Evolutionary conservation across 30 jellyfish, hydroid and myxozoan species (phyloP).

Genomic region (Pseudorhiza aurosa): DNA sequence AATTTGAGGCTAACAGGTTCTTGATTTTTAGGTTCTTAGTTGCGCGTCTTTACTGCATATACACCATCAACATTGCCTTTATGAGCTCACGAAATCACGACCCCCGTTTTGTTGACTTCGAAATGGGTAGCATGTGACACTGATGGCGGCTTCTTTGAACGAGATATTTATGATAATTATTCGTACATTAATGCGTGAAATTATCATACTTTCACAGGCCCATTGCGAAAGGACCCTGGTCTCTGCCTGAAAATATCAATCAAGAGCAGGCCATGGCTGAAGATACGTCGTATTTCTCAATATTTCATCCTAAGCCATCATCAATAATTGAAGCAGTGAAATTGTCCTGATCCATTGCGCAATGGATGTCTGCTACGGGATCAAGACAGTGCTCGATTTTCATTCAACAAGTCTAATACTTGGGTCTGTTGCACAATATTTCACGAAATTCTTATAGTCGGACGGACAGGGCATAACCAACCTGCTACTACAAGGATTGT

Average conservation of each 20-base stretch:
- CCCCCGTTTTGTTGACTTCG: not conserved
- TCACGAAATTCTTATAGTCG: too few species aligned
- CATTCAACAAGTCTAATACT: too few species aligned
- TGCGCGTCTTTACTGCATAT: too few species aligned
- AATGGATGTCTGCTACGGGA: not conserved
- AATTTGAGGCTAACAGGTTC: too few species aligned
- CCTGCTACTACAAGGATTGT: too few species aligned
- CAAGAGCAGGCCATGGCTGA: not conserved
- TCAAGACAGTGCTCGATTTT: too few species aligned
- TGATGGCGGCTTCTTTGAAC: slow-evolving; percentile 30
- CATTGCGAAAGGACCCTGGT: slow-evolving; percentile 18
- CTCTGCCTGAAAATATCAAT: slow-evolving; percentile 13
- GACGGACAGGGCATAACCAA: too few species aligned
- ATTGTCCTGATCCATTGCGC: not conserved
- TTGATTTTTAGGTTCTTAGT: too few species aligned
- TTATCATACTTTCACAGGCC: slow-evolving; percentile 29
- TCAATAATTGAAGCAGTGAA: slow-evolving; percentile 3
- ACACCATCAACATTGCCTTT: too few species aligned
- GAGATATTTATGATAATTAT: slow-evolving; percentile 7
- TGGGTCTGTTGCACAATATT: too few species aligned
- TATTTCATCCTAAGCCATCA: slow-evolving; percentile 7
- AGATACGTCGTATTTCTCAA: not conserved
- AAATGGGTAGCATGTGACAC: not conserved
- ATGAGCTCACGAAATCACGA: too few species aligned
- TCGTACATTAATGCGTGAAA: slow-evolving; percentile 19